A percentile compares a stretch with the other conserved stretches of the same genome.
phyloP scores from a whole-genome alignment of 2,113 vertebrate species.

The Melanotaenia duboulayi region DNA sequence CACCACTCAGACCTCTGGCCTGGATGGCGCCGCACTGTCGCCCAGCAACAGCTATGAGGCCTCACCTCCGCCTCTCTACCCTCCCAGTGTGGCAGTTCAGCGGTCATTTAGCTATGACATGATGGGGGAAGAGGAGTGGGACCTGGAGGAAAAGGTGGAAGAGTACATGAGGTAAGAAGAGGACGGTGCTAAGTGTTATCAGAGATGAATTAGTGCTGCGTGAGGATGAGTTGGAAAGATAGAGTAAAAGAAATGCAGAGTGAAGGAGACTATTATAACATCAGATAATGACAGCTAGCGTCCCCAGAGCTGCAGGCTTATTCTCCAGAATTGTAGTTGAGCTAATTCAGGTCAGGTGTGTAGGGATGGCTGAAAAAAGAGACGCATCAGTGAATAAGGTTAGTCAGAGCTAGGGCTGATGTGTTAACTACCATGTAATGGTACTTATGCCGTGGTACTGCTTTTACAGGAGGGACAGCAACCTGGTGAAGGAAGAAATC shows the following conservation, averaged over 20 bases:
- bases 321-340: constrained; percentile 67
- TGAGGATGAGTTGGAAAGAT: constrained; percentile 2
- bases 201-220: constrained; percentile 11
- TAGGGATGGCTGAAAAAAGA: constrained; percentile 61
- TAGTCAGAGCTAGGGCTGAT: constrained; percentile 42
- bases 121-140: constrained; percentile 86
- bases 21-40: constrained; percentile 82
- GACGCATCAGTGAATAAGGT: constrained; percentile 61
- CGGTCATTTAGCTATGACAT: constrained; percentile 85
- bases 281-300: constrained; percentile 65
- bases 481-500: constrained; percentile 88
- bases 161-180: constrained; percentile 86
- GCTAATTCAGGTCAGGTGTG: constrained; percentile 79
- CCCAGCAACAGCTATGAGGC: constrained; percentile 87
- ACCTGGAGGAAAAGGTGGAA: constrained; percentile 87
- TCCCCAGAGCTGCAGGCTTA: constrained; percentile 68
- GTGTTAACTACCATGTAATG: constrained; percentile 39
- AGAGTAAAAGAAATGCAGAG: constrained; percentile 34
- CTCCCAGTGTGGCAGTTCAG: constrained; percentile 76
- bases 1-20: constrained; percentile 84
- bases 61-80: constrained; percentile 84
- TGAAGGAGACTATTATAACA: constrained; percentile 71
- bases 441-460: constrained; percentile 16
- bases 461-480: constrained; percentile 85
- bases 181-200: not conserved